These are phyloP conservation scores for Pelvicachromis taeniatus DNA, from an alignment of 2,113 vertebrate species.

Conservation along the genomic window DNA sequence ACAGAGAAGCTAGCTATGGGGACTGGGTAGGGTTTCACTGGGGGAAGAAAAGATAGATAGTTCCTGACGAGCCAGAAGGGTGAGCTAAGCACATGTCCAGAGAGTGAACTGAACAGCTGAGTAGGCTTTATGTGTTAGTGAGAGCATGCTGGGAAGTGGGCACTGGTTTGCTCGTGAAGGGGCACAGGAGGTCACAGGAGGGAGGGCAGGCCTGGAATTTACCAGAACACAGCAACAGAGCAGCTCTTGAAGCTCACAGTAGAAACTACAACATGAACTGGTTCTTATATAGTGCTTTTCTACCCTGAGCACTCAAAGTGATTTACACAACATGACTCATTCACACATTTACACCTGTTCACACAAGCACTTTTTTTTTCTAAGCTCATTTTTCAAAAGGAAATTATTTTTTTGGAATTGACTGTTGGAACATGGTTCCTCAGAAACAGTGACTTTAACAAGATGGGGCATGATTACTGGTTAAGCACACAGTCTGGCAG, in stretches of 20 bases:
- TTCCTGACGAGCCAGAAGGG: background rate
- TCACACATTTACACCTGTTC: background rate
- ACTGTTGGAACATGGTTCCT: background rate
- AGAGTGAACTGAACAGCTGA: background rate
- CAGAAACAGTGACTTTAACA: background rate
- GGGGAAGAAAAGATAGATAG: background rate
- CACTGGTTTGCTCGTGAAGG: background rate
- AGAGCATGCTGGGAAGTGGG: background rate
- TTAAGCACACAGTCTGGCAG: background rate
- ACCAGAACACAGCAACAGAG: background rate
- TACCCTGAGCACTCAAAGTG: background rate
- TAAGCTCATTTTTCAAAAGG: background rate
- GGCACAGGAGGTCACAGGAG: background rate
- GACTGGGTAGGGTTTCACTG: background rate
- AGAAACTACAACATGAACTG: background rate
- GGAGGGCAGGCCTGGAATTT: background rate
- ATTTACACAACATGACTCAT: background rate
- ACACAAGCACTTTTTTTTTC: background rate
- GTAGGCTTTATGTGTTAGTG: background rate
- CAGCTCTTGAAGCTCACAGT: background rate
- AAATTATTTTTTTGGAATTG: background rate
- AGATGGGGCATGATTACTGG: accelerated
- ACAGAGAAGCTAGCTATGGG: background rate
- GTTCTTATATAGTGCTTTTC: background rate
- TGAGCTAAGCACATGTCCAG: background rate